These are phyloP conservation scores for Neuroterus valhalla DNA, from an alignment of 1,140 invertebrate species.

Conservation along the genomic window DNA sequence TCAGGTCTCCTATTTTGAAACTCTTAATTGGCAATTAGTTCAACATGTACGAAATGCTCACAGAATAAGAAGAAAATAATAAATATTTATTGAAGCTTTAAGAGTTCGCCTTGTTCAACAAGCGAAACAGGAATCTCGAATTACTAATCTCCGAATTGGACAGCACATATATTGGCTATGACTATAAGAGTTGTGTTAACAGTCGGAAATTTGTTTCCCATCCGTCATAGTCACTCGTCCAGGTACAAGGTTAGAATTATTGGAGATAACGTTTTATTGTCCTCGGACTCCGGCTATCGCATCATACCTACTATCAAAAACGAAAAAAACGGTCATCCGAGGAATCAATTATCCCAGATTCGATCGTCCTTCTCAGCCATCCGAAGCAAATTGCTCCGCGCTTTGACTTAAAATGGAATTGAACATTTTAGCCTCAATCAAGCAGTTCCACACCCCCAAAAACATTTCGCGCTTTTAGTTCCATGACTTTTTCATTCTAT, in stretches of 20 bases:
- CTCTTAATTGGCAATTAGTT: too few relatives aligned
- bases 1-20: too few relatives aligned
- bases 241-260: constrained; percentile 4
- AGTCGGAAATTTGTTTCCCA: not conserved
- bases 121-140: not conserved
- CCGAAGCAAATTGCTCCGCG: constrained; percentile 8
- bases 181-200: constrained; percentile 1
- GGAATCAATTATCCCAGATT: constrained; percentile 22
- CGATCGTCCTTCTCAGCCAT: constrained; percentile 13
- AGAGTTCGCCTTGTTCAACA: too few relatives aligned
- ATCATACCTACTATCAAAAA: not conserved
- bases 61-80: not conserved
- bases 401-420: constrained; percentile 18
- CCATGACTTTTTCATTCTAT: not conserved
- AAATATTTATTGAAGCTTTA: not conserved
- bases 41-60: not conserved
- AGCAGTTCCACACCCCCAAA: not conserved
- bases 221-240: not conserved
- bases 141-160: not conserved
- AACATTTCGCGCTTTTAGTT: not conserved
- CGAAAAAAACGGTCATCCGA: not conserved
- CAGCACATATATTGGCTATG: not conserved
- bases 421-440: constrained; percentile 8
- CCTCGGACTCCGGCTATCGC: not conserved
- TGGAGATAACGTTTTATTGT: constrained; percentile 24